phyloP scores from a whole-genome alignment of 1,140 invertebrate species.

The Lanistes nyassanus region DNA sequence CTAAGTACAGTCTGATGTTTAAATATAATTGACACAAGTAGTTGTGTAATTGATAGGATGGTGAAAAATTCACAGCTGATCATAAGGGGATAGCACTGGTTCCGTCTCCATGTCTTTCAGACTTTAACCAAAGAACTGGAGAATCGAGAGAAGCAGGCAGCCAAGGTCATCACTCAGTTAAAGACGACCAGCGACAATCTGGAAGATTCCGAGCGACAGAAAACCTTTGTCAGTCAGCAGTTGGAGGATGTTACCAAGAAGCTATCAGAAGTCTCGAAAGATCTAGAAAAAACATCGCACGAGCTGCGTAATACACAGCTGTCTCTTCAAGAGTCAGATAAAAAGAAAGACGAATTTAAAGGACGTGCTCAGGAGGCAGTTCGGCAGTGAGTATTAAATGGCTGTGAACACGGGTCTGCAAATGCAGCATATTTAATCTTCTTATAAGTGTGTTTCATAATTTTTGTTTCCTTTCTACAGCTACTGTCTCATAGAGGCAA shows the following conservation, averaged over 20 bases:
- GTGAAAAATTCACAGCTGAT: no score
- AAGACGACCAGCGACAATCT: conserved; percentile 56
- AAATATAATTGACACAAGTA: no score
- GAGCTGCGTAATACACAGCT: conserved; percentile 55
- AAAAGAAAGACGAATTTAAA: conserved; percentile 62
- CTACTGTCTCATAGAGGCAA: no score
- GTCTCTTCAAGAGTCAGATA: conserved; percentile 54
- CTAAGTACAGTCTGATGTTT: no score
- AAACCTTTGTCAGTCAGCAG: conserved; percentile 46
- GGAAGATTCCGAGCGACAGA: conserved; percentile 54
- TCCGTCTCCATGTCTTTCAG: no score
- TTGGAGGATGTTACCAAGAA: conserved; percentile 52
- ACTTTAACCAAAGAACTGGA: conserved; percentile 62
- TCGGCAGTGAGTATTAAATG: conserved; percentile 55
- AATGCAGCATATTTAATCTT: no score
- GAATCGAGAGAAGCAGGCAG: conserved; percentile 59
- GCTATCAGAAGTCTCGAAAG: conserved; percentile 45
- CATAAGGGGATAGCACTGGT: no score
- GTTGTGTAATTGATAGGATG: no score
- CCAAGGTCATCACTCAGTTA: conserved; percentile 60
- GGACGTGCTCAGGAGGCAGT: conserved; percentile 62
- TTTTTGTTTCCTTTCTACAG: no score
- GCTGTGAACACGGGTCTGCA: no score
- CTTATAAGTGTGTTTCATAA: no score
- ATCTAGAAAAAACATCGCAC: conserved; percentile 50